Conservation (phyloP, 2,113 vertebrate species). For the Toxotes chatareus region DNA sequence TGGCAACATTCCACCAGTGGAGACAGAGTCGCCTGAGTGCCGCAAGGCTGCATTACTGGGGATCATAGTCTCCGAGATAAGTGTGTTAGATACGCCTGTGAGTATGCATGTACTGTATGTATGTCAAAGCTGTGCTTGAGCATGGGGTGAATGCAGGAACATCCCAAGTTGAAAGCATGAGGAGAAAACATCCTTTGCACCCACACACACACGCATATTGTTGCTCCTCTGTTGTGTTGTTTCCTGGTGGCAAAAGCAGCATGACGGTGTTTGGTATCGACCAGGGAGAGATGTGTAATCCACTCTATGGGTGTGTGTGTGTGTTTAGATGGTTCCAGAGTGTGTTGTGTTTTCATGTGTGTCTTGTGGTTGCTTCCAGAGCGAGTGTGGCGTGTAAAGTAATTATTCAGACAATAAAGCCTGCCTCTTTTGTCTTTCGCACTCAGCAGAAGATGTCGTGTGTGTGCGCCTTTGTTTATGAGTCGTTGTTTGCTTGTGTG, state of each 20-base stretch:
- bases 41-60: conserved; percentile 52
- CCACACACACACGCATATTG: neutral
- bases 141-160: conserved; percentile 36
- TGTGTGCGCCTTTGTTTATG: neutral
- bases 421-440: conserved; percentile 48
- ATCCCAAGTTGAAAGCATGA: conserved; percentile 39
- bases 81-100: conserved; percentile 53
- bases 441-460: conserved; percentile 1
- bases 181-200: conserved; percentile 4
- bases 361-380: conserved; percentile 53
- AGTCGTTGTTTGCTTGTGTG: neutral
- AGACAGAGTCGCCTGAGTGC: conserved; percentile 32
- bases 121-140: conserved; percentile 45
- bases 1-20: conserved; percentile 15
- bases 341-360: conserved; percentile 54
- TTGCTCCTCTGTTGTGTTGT: conserved; percentile 24
- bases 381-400: conserved; percentile 54
- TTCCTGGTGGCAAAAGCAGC: conserved; percentile 60
- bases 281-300: conserved; percentile 68
- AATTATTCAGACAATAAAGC: conserved; percentile 71
- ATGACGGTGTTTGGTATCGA: conserved; percentile 59
- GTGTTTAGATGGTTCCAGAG: conserved; percentile 51
- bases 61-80: conserved; percentile 63
- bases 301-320: conserved; percentile 51
- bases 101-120: conserved; percentile 20